These are phyloP conservation scores for Xiphophorus birchmanni DNA, from an alignment of 2,797 vertebrate genomes.

Conservation along the genomic window DNA sequence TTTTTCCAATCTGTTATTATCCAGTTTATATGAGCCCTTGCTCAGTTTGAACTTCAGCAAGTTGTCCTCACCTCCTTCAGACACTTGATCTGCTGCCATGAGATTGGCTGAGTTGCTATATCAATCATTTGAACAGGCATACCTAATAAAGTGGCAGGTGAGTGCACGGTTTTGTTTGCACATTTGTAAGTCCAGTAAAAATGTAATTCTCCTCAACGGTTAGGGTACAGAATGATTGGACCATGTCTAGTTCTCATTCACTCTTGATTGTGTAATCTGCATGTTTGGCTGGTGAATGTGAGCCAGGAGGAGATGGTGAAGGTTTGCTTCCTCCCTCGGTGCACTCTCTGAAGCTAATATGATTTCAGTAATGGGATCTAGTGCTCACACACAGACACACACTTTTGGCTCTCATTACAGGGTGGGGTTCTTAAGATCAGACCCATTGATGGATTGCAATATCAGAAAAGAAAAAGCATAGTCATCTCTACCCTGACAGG, in stretches of 20 bases:
- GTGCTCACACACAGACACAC: constrained; percentile 49
- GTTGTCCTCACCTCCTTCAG: neutral
- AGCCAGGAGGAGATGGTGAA: constrained; percentile 65
- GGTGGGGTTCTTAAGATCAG: constrained; percentile 61
- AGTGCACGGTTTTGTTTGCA: neutral
- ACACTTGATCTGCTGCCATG: neutral
- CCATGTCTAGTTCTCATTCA: neutral
- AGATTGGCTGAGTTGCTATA: neutral
- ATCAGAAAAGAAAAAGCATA: neutral
- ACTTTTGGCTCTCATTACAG: constrained; percentile 36
- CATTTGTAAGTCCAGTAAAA: neutral
- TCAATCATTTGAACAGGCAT: neutral
- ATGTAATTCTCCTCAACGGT: neutral
- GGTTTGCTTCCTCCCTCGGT: constrained; percentile 69
- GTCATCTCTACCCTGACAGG: neutral
- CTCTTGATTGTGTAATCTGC: constrained; percentile 1
- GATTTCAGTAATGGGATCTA: constrained; percentile 84
- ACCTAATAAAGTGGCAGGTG: neutral
- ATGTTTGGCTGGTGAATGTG: constrained; percentile 40
- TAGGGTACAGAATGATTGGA: neutral
- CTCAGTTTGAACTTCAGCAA: neutral
- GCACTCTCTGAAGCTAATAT: constrained; percentile 76
- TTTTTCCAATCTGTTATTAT: neutral
- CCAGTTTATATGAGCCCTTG: neutral
- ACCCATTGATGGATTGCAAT: constrained; percentile 35